A percentile compares a stretch with the other conserved stretches of the same genome.
Evolutionary conservation across 2,888 invertebrate species (phyloP).

Genomic region (Resseliella maxima): DNA sequence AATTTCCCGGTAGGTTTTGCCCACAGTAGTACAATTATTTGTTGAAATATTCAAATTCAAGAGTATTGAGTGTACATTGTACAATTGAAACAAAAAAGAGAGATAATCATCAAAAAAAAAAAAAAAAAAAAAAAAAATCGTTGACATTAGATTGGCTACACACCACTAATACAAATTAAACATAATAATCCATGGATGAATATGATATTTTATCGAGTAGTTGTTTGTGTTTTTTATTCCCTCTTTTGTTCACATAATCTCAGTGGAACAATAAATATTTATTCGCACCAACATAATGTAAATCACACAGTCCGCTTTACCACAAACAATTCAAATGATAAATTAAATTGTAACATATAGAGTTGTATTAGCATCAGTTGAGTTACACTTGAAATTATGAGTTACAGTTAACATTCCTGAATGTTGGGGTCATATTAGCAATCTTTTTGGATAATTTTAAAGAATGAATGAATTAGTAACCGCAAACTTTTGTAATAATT

Average conservation of each 20-base stretch:
- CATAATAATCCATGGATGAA: no score
- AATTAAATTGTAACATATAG: constrained; percentile 1
- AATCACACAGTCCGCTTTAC: not conserved
- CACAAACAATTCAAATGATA: not conserved
- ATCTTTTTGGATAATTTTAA: not conserved
- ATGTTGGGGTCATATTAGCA: not conserved
- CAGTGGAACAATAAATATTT: not conserved
- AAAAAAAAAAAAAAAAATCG: no score
- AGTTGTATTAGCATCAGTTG: not conserved
- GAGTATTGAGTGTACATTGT: no score
- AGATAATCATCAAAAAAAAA: no score
- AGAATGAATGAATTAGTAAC: not conserved
- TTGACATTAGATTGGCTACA: no score
- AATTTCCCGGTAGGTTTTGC: no score
- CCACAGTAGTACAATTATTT: no score
- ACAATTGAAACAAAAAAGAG: no score
- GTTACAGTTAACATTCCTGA: constrained; percentile 16
- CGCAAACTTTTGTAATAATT: constrained; percentile 3
- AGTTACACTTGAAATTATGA: no score
- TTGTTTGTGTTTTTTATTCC: not conserved
- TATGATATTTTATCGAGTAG: not conserved
- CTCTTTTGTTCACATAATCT: not conserved
- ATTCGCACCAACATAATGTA: not conserved
- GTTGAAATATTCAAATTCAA: no score
- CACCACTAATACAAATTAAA: no score